Evolutionary conservation across 92 coral and sea anemone genomes (phyloP).

Genomic region (Epizoanthus stellaris): DNA sequence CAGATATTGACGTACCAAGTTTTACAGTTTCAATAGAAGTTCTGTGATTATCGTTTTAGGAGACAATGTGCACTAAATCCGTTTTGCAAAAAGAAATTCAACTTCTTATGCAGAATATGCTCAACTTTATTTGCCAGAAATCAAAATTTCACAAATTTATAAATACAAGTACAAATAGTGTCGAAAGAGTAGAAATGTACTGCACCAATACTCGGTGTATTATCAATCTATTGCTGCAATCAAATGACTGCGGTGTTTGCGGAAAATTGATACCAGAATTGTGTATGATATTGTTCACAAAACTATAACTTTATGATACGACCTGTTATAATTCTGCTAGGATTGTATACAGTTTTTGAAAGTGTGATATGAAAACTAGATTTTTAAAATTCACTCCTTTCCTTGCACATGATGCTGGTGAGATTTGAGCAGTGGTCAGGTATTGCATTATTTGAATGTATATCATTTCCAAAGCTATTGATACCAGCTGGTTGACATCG

Average conservation of each 20-base stretch:
- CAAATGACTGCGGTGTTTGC: slow-evolving; percentile 1
- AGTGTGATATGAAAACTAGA: too few relatives aligned
- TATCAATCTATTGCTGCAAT: slow-evolving; percentile 13
- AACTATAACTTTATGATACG: not conserved
- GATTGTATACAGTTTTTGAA: not conserved
- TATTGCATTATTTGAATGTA: not conserved
- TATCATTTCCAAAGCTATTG: too few relatives aligned
- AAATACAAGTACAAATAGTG: slow-evolving; percentile 13
- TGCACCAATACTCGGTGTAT: not conserved
- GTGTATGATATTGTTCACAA: not conserved
- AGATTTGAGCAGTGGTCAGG: slow-evolving; percentile 8
- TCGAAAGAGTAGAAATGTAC: not conserved
- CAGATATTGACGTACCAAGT: too few relatives aligned
- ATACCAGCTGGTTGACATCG: not conserved
- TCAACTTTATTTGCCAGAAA: not conserved
- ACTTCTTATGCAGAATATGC: not conserved
- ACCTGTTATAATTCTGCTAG: not conserved
- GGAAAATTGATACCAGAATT: not conserved
- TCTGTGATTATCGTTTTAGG: too few relatives aligned
- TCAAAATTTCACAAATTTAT: slow-evolving; percentile 22
- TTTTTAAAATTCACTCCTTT: slow-evolving; percentile 14
- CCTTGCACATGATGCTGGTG: slow-evolving; percentile 20
- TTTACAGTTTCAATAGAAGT: too few relatives aligned
- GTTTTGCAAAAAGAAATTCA: not conserved
- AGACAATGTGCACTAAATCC: not conserved